These are phyloP conservation scores for Oncorhynchus masou DNA, from an alignment of 2,113 vertebrate genomes.

Conservation along the genomic window DNA sequence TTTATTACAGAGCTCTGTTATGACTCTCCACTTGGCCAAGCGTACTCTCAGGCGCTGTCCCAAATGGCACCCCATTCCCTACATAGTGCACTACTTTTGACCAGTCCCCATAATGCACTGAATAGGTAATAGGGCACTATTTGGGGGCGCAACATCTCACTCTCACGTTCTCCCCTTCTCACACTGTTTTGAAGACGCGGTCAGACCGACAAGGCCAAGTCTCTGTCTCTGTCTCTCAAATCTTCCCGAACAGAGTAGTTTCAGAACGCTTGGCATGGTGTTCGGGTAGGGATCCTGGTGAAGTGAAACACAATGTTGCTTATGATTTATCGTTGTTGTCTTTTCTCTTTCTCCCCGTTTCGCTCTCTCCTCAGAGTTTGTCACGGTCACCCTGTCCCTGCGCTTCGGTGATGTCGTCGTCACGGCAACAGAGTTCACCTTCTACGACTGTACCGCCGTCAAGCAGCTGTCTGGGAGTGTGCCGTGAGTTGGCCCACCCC, in stretches of 20 bases:
- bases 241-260: neutral
- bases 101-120: no score
- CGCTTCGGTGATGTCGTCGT: slow-evolving; percentile 82
- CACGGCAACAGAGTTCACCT: slow-evolving; percentile 79
- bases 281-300: slow-evolving; percentile 14
- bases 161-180: neutral
- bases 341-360: slow-evolving; percentile 5
- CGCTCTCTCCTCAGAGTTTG: slow-evolving; percentile 76
- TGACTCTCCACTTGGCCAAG: slow-evolving; percentile 13
- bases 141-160: neutral
- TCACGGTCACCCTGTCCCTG: slow-evolving; percentile 83
- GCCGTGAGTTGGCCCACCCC: slow-evolving; percentile 80
- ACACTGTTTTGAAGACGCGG: slow-evolving; percentile 25
- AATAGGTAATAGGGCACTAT: no score
- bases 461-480: slow-evolving; percentile 83
- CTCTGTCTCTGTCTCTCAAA: slow-evolving; percentile 1
- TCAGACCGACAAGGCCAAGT: slow-evolving; percentile 8
- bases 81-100: no score
- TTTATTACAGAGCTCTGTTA: slow-evolving; percentile 41
- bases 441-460: slow-evolving; percentile 89
- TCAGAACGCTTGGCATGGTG: slow-evolving; percentile 32
- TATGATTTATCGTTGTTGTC: neutral
- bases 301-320: neutral
- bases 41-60: slow-evolving; percentile 10
- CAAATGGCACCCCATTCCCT: no score